Percentiles rank a stretch among this genome's conserved stretches.
Evolutionary conservation across 2,113 vertebrate genomes (phyloP).

Genomic region (Corvus cornix): DNA sequence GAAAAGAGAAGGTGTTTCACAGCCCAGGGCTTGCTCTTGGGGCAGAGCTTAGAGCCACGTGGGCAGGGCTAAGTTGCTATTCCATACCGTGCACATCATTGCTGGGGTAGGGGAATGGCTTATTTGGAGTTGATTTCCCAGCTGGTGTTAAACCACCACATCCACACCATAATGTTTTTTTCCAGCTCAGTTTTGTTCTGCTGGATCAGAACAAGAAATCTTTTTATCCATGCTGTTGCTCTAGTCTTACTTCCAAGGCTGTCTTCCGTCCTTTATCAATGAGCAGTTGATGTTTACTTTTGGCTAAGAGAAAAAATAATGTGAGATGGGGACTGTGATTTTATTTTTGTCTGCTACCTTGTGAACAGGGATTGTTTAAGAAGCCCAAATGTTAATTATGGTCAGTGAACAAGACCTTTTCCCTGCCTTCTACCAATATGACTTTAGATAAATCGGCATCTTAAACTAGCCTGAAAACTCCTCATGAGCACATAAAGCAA

Average conservation of each 20-base stretch:
- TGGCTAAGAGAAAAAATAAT: background rate
- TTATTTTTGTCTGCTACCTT: background rate
- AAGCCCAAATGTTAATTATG: background rate
- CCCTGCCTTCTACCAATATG: background rate
- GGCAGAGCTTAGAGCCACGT: background rate
- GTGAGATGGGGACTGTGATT: background rate
- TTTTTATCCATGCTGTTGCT: background rate
- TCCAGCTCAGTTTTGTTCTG: background rate
- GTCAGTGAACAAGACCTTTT: background rate
- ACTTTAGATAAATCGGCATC: background rate
- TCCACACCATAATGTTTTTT: background rate
- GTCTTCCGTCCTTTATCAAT: background rate
- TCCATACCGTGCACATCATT: background rate
- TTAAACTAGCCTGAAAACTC: background rate
- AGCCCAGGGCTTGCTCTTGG: background rate
- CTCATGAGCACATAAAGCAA: background rate
- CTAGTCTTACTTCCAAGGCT: background rate
- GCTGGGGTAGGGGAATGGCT: background rate
- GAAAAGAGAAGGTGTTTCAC: background rate
- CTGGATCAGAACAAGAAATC: background rate
- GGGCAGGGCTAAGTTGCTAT: background rate
- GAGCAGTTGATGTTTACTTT: background rate
- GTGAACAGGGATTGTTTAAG: background rate
- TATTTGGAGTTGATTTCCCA: background rate
- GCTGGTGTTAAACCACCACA: background rate